Conservation (phyloP, 2,888 invertebrate genomes). For the Arctia plantaginis region DNA sequence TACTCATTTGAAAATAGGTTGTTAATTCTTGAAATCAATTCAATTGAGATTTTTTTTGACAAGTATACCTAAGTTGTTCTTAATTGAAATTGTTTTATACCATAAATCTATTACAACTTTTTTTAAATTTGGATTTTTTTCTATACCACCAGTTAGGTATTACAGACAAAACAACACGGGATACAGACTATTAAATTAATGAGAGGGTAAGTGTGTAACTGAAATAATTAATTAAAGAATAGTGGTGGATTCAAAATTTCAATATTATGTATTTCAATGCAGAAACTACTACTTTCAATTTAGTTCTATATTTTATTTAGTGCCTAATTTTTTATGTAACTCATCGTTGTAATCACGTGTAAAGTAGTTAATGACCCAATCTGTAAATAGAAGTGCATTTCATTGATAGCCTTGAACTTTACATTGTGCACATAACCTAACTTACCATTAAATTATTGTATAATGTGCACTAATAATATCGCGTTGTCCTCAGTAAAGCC, state of each 20-base stretch:
- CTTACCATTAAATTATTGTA: constrained; percentile 59
- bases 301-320: neutral
- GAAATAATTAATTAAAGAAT: neutral
- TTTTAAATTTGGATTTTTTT: neutral
- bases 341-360: neutral
- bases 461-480: constrained; percentile 81
- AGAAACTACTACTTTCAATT: neutral
- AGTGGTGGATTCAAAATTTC: neutral
- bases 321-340: neutral
- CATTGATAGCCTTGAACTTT: constrained; percentile 47
- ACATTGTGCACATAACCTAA: constrained; percentile 52
- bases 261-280: neutral
- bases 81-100: neutral
- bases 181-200: neutral
- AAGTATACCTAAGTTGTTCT: neutral
- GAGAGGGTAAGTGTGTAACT: constrained; percentile 3
- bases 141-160: neutral
- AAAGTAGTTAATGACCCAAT: neutral
- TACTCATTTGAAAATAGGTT: too few species aligned
- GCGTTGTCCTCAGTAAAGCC: constrained; percentile 79
- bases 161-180: neutral
- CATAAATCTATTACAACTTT: neutral
- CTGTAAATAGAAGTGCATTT: constrained; percentile 8
- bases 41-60: too few species aligned
- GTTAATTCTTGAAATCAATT: too few species aligned